Evolutionary conservation across 2,797 vertebrate genomes (phyloP).

Genomic region (Falco peregrinus): DNA sequence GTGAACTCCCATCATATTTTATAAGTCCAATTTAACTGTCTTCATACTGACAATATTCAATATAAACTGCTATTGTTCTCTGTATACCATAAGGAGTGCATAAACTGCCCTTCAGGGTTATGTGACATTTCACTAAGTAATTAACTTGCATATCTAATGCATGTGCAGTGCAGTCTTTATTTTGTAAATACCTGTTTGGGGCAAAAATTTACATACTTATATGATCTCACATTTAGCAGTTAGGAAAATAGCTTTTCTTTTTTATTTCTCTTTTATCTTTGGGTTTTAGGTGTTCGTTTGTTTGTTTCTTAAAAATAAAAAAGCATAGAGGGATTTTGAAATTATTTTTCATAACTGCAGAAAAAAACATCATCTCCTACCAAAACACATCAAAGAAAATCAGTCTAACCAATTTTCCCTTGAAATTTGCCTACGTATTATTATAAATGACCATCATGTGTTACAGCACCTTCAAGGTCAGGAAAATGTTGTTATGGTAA

Average conservation of each 20-base stretch:
- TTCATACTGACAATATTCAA: not conserved
- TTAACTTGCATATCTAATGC: not conserved
- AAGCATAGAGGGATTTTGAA: not conserved
- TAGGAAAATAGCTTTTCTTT: not conserved
- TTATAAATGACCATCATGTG: not conserved
- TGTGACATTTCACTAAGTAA: not conserved
- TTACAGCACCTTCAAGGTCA: not conserved
- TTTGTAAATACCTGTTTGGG: not conserved
- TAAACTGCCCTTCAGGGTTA: not conserved
- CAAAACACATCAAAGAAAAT: not conserved
- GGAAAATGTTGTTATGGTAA: not conserved
- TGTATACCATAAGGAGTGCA: not conserved
- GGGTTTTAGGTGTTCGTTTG: rapidly evolving
- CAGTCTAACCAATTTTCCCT: not conserved
- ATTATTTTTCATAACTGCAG: not conserved
- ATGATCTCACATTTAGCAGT: not conserved
- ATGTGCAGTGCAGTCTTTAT: not conserved
- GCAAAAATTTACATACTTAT: not conserved
- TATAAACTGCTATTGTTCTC: not conserved
- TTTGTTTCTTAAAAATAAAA: not conserved
- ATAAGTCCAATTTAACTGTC: not conserved
- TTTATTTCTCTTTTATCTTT: not conserved
- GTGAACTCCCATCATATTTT: not conserved
- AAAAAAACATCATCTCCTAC: not conserved
- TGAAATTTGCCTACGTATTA: not conserved